Evolutionary conservation across 2,888 invertebrate genomes (phyloP), one percentile per base, ranked within the genome.

Genomic region (Strigamia transsilvanica): DNA sequence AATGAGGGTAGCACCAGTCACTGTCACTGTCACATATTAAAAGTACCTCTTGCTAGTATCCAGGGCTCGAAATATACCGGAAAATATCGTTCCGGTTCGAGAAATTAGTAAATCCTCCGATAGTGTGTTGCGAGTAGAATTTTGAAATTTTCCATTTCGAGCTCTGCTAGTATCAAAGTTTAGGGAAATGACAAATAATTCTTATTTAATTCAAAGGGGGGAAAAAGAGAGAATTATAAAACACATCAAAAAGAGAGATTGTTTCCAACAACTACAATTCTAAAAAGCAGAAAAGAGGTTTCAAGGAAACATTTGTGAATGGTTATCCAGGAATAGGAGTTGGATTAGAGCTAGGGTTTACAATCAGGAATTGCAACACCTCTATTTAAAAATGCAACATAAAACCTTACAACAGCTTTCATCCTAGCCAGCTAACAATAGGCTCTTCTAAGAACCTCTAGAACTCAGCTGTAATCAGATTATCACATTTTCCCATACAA

Each of bases 261-360:
- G 18, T 51, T 51, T 18, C 18, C 51, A 51, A 18, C 15, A 18
- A 51, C 61, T 66, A 21, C 21, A 21, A 66, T 66, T 66, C 61
- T 66, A 66, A 21, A 66, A 66, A 66, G 61, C 61, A 66, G n/a
- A 61, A 23, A 66, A 66, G 18, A 18, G 61, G 61, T 66, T 66
- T 61, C 6, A n/a, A n/a, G 46, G 61, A 15, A 66, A 66, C 61
- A 66, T 66, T 66, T 66, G 61, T 66, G 61, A 66, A 66, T 66
- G 61, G 61, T 66, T 66, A 66, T 66, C 61, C 61, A 66, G 61
- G 61, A 66, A 66, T 3, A 23, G 61, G 61, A 51, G 9, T n/a
- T n/a, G 61, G 61, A 66, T 66, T 23, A 66, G 18, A 66, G 61
- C 61, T 66, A 51, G 61, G 61, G 61, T 66, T 66, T 12, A 66